Conservation (phyloP, 2,113 vertebrate genomes). For the Agelaius phoeniceus region DNA sequence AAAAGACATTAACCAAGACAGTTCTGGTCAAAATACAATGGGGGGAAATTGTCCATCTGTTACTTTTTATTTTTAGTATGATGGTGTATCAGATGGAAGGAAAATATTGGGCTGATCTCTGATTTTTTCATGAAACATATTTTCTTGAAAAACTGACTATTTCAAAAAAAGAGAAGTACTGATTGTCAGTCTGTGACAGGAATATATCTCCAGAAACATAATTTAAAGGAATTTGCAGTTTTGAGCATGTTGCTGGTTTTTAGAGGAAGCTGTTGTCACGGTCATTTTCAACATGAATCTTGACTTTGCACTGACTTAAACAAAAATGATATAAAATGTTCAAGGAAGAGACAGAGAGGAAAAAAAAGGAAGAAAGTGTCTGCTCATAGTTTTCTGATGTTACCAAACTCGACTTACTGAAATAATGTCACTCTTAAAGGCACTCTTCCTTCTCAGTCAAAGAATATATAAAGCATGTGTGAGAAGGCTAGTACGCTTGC, state of each 20-base stretch:
- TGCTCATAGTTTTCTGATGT: neutral
- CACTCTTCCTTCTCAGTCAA: neutral
- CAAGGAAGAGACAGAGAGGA: neutral
- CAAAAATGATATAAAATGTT: neutral
- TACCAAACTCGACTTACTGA: constrained; percentile 1
- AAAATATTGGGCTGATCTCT: neutral
- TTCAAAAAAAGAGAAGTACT: neutral
- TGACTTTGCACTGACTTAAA: neutral
- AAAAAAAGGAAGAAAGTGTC: neutral
- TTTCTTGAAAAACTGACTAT: neutral
- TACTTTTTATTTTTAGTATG: neutral
- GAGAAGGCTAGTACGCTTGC: neutral
- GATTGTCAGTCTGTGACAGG: neutral
- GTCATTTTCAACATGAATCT: neutral
- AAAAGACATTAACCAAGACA: neutral
- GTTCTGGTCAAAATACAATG: neutral
- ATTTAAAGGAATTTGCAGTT: neutral
- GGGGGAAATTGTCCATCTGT: neutral
- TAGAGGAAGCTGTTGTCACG: neutral
- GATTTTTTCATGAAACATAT: neutral
- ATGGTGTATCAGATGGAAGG: neutral
- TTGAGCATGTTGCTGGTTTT: neutral
- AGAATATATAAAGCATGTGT: neutral
- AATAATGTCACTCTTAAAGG: neutral
- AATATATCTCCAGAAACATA: neutral